These are phyloP conservation scores for Picus viridis DNA, from an alignment of 2,797 vertebrate species.

Conservation along the genomic window DNA sequence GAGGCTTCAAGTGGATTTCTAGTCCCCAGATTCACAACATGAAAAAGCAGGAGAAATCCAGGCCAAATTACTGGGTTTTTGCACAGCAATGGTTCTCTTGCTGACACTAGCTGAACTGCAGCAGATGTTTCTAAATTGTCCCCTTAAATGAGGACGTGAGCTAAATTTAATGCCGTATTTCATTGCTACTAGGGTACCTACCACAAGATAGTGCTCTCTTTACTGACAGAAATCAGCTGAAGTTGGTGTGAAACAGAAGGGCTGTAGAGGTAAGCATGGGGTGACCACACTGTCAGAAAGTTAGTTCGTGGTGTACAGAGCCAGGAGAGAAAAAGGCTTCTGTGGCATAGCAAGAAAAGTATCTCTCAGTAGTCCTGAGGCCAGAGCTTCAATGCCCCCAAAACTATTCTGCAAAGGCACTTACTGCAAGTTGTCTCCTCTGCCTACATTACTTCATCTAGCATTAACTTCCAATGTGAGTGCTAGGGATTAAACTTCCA, in stretches of 20 bases:
- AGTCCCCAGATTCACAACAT: background rate
- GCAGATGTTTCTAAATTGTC: background rate
- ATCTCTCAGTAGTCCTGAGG: background rate
- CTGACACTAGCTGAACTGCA: background rate
- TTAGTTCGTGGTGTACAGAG: background rate
- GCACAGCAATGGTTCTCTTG: background rate
- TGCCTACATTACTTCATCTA: conserved; percentile 14
- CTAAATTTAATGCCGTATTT: background rate
- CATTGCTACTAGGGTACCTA: background rate
- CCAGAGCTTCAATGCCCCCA: background rate
- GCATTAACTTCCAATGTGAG: conserved; percentile 23
- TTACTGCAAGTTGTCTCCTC: conserved; percentile 2
- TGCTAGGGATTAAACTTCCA: conserved; percentile 22
- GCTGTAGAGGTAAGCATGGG: background rate
- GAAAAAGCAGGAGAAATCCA: background rate
- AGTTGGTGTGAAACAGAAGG: background rate
- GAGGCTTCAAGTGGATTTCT: background rate
- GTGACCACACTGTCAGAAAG: background rate
- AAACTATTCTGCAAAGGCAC: background rate
- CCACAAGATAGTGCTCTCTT: background rate
- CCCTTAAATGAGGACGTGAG: background rate
- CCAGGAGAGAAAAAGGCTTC: background rate
- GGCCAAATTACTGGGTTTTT: background rate
- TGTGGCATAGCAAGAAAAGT: background rate
- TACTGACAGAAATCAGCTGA: background rate